These are phyloP conservation scores for Serilophus lunatus DNA, from an alignment of 2,113 vertebrate species.

Conservation along the genomic window DNA sequence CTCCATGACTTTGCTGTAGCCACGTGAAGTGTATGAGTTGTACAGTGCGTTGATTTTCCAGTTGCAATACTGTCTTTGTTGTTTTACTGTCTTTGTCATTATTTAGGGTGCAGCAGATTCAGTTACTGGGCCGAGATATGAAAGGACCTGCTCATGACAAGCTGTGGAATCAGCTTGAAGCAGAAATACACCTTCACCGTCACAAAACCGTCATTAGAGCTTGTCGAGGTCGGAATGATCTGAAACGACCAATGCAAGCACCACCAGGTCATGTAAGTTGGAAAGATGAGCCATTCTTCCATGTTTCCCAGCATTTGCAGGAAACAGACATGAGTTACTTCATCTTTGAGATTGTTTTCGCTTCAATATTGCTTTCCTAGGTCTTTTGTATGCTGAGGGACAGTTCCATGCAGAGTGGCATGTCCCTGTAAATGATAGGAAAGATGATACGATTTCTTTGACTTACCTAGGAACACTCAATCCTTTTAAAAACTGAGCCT, in stretches of 20 bases:
- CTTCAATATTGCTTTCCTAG: background rate
- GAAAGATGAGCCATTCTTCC: background rate
- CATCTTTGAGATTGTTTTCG: background rate
- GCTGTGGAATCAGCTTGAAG: constrained; percentile 97
- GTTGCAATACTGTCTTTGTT: background rate
- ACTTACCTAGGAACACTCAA: background rate
- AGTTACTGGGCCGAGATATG: constrained; percentile 95
- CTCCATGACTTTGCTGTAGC: background rate
- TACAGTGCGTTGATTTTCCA: background rate
- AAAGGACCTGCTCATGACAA: constrained; percentile 98
- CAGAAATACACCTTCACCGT: constrained; percentile 97
- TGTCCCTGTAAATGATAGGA: background rate
- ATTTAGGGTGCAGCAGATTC: constrained; percentile 94
- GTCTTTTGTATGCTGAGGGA: background rate
- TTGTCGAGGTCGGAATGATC: constrained; percentile 91
- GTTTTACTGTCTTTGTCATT: background rate
- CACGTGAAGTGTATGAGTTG: background rate
- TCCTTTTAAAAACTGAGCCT: background rate
- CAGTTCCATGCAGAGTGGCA: background rate
- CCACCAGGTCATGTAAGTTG: constrained; percentile 90
- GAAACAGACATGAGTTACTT: background rate
- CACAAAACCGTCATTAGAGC: constrained; percentile 98
- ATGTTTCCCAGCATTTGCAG: background rate
- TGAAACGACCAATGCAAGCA: constrained; percentile 88
- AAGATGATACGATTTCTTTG: background rate